A percentile compares a stretch with the other conserved stretches of the same genome.
Evolutionary conservation across 2,797 vertebrate genomes (phyloP).

Genomic region (Cossypha polioptera): DNA sequence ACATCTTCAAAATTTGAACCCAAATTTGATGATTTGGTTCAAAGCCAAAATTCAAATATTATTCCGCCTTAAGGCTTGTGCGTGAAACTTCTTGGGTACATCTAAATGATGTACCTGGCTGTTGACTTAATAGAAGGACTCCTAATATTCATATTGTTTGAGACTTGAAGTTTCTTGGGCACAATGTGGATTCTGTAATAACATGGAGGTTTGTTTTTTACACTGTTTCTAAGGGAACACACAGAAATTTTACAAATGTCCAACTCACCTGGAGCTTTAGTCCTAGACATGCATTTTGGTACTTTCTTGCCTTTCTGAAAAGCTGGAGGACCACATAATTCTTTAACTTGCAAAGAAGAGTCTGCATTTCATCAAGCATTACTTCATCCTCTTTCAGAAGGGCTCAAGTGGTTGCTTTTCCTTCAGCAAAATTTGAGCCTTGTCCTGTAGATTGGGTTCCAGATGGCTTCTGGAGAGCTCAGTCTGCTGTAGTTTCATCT

Average conservation of each 20-base stretch:
- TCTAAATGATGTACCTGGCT: not conserved
- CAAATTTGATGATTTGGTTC: not conserved
- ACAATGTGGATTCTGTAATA: not conserved
- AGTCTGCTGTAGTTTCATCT: not conserved
- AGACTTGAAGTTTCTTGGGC: not conserved
- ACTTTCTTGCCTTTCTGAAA: not conserved
- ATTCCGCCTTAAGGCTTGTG: not conserved
- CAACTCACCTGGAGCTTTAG: not conserved
- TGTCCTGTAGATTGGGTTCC: not conserved
- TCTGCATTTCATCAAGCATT: not conserved
- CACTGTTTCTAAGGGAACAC: not conserved
- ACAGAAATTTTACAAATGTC: not conserved
- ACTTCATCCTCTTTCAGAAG: not conserved
- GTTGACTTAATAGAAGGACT: not conserved
- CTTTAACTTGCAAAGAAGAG: not conserved
- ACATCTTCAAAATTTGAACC: not conserved
- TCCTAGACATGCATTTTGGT: not conserved
- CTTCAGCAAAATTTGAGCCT: not conserved
- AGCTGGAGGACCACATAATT: not conserved
- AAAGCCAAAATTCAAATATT: not conserved
- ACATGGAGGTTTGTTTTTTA: not conserved
- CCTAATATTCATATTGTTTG: not conserved
- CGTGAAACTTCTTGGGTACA: not conserved
- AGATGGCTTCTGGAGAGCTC: not conserved
- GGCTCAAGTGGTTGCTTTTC: not conserved